Conservation (phyloP, 2,113 vertebrate species). For the Paramormyrops kingsleyae region DNA sequence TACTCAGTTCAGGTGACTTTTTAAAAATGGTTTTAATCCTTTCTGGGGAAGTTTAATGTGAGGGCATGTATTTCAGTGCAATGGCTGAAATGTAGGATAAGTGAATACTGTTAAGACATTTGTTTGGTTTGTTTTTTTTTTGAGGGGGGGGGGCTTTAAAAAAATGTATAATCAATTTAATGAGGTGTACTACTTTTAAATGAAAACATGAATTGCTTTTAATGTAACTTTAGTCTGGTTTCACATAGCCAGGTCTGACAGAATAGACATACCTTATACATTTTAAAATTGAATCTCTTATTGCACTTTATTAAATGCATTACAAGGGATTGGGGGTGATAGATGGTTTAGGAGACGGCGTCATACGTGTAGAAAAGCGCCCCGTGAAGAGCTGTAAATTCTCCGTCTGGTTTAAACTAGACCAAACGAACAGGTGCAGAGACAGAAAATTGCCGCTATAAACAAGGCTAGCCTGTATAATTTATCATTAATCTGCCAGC, state of each 20-base stretch:
- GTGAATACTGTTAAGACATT: not conserved
- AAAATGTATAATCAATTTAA: conserved; percentile 28
- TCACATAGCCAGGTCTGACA: conserved; percentile 14
- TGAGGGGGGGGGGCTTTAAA: not conserved
- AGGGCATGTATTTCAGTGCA: not conserved
- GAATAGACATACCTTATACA: conserved; percentile 28
- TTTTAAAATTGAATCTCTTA: not conserved
- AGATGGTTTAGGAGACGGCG: not conserved
- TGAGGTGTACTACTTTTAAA: conserved; percentile 55
- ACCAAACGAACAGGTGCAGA: conserved; percentile 68
- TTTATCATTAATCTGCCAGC: conserved; percentile 71
- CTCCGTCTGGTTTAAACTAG: conserved; percentile 58
- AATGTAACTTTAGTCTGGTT: conserved; percentile 57
- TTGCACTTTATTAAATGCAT: not conserved
- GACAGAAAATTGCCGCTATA: conserved; percentile 65
- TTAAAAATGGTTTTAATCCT: not conserved
- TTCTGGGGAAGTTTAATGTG: not conserved
- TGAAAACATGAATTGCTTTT: conserved; percentile 55
- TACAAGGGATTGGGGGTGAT: not conserved
- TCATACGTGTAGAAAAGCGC: conserved; percentile 10
- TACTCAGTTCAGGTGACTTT: not conserved
- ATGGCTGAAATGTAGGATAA: not conserved
- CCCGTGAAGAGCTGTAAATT: conserved; percentile 15
- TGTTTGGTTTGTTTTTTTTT: not conserved
- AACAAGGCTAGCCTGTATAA: conserved; percentile 67